These are phyloP conservation scores for Pseudorhombus dupliciocellatus DNA, from an alignment of 2,113 vertebrate species.

Conservation along the genomic window DNA sequence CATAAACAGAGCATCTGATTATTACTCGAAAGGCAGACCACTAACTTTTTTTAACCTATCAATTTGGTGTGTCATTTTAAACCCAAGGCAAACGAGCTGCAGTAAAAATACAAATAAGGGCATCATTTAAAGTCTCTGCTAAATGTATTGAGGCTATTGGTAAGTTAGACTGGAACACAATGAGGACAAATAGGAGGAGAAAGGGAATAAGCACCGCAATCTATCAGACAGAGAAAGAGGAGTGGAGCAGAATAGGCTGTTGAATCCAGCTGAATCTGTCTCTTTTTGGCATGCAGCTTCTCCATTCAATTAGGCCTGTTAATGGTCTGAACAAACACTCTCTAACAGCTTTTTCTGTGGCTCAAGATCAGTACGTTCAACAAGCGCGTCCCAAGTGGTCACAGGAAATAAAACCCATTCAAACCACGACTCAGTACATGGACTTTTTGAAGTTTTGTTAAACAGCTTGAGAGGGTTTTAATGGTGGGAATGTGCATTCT, in stretches of 20 bases:
- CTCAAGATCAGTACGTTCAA: background rate
- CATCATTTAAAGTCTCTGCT: background rate
- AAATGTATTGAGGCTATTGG: background rate
- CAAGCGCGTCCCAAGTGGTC: background rate
- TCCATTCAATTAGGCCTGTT: background rate
- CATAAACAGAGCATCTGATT: background rate
- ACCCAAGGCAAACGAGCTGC: too few relatives aligned
- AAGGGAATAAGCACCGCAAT: background rate
- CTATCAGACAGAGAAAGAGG: background rate
- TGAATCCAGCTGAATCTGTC: conserved; percentile 14
- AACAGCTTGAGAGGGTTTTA: background rate
- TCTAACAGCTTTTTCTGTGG: background rate
- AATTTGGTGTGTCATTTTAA: too few relatives aligned
- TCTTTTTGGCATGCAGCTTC: background rate
- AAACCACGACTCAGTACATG: background rate
- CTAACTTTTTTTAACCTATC: too few relatives aligned
- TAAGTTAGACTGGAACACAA: background rate
- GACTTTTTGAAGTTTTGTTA: too few relatives aligned
- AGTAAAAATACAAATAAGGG: background rate
- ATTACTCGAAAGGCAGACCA: background rate
- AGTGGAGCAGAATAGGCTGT: background rate
- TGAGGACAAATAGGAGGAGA: background rate
- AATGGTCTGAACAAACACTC: background rate
- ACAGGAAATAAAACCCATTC: background rate
- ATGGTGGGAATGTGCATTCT: background rate